Percentiles rank a stretch among this genome's conserved stretches.
Evolutionary conservation across 2,888 invertebrate genomes (phyloP).

Genomic region (Callyntrura sp.): DNA sequence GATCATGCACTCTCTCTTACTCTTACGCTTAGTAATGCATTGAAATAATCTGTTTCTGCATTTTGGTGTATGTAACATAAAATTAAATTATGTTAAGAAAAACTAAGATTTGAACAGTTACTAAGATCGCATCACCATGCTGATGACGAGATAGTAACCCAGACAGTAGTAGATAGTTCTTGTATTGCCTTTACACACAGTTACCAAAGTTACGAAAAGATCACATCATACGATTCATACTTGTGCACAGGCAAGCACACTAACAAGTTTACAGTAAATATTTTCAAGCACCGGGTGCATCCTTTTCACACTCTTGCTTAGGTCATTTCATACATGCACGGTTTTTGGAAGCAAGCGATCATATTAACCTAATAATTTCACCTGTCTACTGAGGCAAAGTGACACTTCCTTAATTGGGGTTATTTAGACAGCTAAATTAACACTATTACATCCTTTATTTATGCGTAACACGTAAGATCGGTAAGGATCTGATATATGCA

Average conservation of each 20-base stretch:
- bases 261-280: neutral
- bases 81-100: neutral
- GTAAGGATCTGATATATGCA: too few relatives aligned
- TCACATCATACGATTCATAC: neutral
- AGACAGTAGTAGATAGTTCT: too few relatives aligned
- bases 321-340: too few relatives aligned
- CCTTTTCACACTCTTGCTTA: neutral
- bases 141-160: too few relatives aligned
- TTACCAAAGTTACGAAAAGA: neutral
- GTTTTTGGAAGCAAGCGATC: too few relatives aligned
- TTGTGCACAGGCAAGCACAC: neutral
- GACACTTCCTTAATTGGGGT: too few relatives aligned
- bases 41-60: neutral
- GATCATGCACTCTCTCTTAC: neutral
- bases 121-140: neutral
- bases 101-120: neutral
- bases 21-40: neutral
- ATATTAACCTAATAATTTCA: too few relatives aligned
- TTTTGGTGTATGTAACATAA: neutral
- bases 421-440: too few relatives aligned
- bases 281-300: neutral
- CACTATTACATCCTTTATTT: too few relatives aligned
- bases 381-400: too few relatives aligned
- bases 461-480: too few relatives aligned
- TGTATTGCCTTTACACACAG: conserved; percentile 10